Evolutionary conservation across 2,113 vertebrate species (phyloP).

Genomic region (Orientallactaga bullata): DNA sequence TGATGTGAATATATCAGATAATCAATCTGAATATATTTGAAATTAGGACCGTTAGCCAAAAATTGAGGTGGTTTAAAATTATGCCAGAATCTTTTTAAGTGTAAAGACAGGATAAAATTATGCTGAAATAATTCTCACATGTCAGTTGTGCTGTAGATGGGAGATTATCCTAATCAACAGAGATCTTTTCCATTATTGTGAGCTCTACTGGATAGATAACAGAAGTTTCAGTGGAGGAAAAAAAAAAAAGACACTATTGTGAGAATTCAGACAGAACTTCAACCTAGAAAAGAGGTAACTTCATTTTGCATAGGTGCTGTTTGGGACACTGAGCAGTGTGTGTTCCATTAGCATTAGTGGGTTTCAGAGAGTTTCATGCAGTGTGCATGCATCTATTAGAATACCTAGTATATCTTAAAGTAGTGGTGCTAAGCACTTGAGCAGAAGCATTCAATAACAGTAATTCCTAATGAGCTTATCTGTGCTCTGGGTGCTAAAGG

Average conservation of each 20-base stretch:
- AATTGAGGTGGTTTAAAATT: neutral
- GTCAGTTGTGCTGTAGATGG: neutral
- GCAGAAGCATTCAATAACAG: neutral
- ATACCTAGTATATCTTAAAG: neutral
- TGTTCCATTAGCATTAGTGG: neutral
- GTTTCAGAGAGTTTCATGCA: neutral
- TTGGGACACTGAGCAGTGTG: neutral
- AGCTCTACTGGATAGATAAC: constrained; percentile 14
- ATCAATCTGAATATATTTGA: neutral
- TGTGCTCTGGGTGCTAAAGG: neutral
- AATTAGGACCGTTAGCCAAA: neutral
- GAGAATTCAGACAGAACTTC: constrained; percentile 10
- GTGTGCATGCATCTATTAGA: neutral
- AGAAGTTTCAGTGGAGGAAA: constrained; percentile 7
- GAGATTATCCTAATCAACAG: neutral
- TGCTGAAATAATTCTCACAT: constrained; percentile 11
- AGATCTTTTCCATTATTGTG: neutral
- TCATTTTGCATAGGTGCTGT: neutral
- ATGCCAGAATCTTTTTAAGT: neutral
- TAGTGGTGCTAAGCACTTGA: neutral
- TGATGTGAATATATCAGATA: neutral
- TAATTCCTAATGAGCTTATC: neutral
- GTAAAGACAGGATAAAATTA: neutral
- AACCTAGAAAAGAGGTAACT: neutral
- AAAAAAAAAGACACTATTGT: constrained; percentile 7